Base-by-base conservation (phyloP, 2,797 vertebrate species). In the Hydrocynus forskahlii region DNA sequence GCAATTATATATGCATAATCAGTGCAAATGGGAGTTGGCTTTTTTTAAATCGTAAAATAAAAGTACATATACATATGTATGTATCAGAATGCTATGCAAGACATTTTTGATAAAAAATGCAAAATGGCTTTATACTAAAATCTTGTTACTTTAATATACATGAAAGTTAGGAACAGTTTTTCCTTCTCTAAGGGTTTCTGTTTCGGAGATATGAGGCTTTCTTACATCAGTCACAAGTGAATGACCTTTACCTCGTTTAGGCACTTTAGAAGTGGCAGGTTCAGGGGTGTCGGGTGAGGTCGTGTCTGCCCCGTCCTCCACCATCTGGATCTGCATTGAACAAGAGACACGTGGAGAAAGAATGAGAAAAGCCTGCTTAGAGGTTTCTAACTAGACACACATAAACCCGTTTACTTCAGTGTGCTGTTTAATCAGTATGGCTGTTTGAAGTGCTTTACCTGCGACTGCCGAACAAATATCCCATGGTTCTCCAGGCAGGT, bases 231-330 rank as follows among this genome's bases (percentile, higher is more conserved):
- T 48, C 5, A 48, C 6, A 48, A 48, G 4, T 52, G 1, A 16
- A 14, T 14, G 17, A 1, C 43, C 17, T 69, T 86, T 86, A 98
- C 98, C 98, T 96, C 96, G 93, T 84, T 96, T 99, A 81, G 93
- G 96, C 68, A 97, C 91, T 89, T 95, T 99, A 76, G 95, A 93
- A 5, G 93, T 86, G 84, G 88, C 89, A 3, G 96, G 94, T 81
- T 99, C 97, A 0, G 97, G 97, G 0, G 96, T 98, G 83, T 99
- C 97, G 1, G 97, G 97, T 74, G 97, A 98, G 0, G 97, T 97
- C 0, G 96, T 97, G 84, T 99, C 97, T 0, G 95, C 96, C 59
- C 96, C 96, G 89, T 99, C 97, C 45, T 98, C 97, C 71, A 98
- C 95, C 19, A 98, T 91, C 88, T 99, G 98, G 88, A 99, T 98